Evolutionary conservation across 2,888 invertebrate species (phyloP).

Genomic region (Ametastegia equiseti): DNA sequence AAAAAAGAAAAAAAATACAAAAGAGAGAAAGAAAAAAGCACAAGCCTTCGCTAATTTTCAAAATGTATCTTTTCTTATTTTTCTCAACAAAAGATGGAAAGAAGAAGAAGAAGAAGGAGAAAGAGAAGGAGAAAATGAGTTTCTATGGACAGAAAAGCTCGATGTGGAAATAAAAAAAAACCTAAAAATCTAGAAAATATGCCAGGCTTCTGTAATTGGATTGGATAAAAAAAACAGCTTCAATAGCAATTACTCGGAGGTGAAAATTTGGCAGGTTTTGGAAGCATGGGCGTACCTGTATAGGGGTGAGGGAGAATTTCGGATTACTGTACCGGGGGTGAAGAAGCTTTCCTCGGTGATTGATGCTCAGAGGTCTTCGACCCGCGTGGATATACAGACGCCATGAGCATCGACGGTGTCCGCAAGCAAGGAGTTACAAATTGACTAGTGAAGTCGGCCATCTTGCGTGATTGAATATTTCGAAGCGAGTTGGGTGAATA

Average conservation of each 20-base stretch:
- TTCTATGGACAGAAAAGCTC: too few species aligned
- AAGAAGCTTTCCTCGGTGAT: not conserved
- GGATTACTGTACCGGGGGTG: not conserved
- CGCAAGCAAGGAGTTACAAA: slow-evolving; percentile 35
- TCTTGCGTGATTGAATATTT: slow-evolving; percentile 21
- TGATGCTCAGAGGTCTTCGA: slow-evolving; percentile 11
- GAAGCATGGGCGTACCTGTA: too few species aligned
- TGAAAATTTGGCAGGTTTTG: too few species aligned
- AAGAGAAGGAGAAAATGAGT: not conserved
- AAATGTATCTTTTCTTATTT: not conserved
- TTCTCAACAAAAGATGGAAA: not conserved
- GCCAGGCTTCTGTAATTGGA: too few species aligned
- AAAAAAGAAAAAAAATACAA: too few species aligned
- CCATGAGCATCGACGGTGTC: not conserved
- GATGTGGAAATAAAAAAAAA: not conserved
- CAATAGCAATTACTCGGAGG: too few species aligned
- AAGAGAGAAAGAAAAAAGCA: too few species aligned
- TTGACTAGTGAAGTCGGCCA: slow-evolving; percentile 3
- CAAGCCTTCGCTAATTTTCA: not conserved
- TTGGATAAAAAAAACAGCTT: too few species aligned
- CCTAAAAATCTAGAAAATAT: too few species aligned
- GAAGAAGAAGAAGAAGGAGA: not conserved
- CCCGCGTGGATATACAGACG: not conserved
- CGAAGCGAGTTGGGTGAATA: not conserved
- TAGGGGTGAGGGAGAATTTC: too few species aligned